Conservation (phyloP, 2,888 invertebrate species). For the Cosmia trapezina region DNA sequence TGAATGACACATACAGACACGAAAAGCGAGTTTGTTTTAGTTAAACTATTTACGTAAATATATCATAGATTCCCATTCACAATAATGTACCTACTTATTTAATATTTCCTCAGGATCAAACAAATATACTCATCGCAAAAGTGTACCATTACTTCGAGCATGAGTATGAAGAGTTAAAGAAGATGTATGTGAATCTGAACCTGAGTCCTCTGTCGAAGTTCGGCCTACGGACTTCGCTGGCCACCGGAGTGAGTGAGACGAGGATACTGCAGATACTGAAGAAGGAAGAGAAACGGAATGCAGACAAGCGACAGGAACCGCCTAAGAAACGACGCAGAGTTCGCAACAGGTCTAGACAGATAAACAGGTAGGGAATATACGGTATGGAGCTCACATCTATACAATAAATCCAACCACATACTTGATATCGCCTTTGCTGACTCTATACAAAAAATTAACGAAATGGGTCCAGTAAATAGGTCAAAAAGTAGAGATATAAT, state of each 20-base stretch:
- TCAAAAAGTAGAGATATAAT: too few species aligned
- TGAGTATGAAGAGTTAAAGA: constrained; percentile 13
- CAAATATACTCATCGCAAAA: constrained; percentile 12
- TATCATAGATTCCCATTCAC: neutral
- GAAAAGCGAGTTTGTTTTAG: neutral
- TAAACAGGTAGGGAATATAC: neutral
- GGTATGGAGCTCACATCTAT: too few species aligned
- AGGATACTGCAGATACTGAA: neutral
- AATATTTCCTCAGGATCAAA: constrained; percentile 16
- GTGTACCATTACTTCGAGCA: constrained; percentile 29
- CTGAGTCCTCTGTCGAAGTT: constrained; percentile 21
- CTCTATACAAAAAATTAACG: too few species aligned
- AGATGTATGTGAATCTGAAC: neutral
- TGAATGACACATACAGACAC: neutral
- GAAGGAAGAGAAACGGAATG: constrained; percentile 13
- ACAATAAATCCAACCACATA: too few species aligned
- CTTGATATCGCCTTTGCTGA: too few species aligned
- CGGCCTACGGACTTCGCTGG: constrained; percentile 2
- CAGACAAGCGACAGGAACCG: neutral
- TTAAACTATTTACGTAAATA: neutral
- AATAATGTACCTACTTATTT: neutral
- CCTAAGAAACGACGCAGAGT: neutral
- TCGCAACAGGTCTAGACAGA: neutral
- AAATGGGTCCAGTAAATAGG: too few species aligned
- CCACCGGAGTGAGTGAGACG: constrained; percentile 22